phyloP scores from a whole-genome alignment of 2,888 invertebrate genomes.

The Volucella inflata region DNA sequence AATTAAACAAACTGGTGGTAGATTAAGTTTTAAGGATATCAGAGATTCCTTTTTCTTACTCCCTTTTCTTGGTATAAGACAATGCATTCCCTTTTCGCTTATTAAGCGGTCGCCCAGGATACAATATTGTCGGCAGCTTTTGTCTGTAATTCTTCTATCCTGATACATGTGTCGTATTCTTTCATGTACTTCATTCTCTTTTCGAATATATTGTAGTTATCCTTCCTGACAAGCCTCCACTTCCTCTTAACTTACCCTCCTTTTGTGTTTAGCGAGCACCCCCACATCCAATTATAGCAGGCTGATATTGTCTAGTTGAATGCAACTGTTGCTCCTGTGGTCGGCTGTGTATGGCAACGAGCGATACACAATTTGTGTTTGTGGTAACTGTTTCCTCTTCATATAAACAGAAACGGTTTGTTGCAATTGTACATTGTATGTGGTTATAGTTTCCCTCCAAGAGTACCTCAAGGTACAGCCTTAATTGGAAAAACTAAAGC shows the following conservation, averaged over 20 bases:
- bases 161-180: too few relatives aligned
- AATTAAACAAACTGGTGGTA: too few relatives aligned
- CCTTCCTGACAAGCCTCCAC: conserved; percentile 1
- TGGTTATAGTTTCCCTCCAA: conserved; percentile 1
- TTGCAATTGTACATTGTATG: conserved; percentile 4
- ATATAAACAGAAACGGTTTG: not conserved
- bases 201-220: not conserved
- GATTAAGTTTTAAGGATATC: too few relatives aligned
- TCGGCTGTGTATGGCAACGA: conserved; percentile 26
- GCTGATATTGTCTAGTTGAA: conserved; percentile 21
- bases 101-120: too few relatives aligned
- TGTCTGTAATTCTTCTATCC: too few relatives aligned
- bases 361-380: conserved; percentile 21
- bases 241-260: not conserved
- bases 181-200: too few relatives aligned
- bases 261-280: not conserved
- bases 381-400: conserved; percentile 24
- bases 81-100: too few relatives aligned
- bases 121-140: too few relatives aligned
- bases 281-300: conserved; percentile 16
- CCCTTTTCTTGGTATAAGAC: too few relatives aligned
- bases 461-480: conserved; percentile 28
- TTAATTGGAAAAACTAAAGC: conserved; percentile 33
- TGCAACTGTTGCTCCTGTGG: conserved; percentile 36
- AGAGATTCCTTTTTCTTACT: too few relatives aligned